Evolutionary conservation across 2,797 vertebrate genomes (phyloP).

Genomic region (Morus bassanus): DNA sequence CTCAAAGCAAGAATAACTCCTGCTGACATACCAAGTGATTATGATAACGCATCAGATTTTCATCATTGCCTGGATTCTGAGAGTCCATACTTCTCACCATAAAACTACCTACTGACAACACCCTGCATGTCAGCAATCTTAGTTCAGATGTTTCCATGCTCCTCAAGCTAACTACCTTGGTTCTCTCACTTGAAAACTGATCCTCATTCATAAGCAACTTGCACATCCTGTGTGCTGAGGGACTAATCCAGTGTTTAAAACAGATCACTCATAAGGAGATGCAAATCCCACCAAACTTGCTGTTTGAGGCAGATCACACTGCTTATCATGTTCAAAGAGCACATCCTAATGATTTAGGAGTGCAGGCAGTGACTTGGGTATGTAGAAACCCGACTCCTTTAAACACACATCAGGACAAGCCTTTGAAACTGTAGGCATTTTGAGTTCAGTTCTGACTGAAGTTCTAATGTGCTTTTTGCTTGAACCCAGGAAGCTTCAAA

Average conservation of each 20-base stretch:
- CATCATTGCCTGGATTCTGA: neutral
- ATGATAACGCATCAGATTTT: neutral
- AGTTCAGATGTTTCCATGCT: neutral
- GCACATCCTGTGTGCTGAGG: neutral
- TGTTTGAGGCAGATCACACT: neutral
- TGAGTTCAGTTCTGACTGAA: neutral
- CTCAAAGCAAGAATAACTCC: neutral
- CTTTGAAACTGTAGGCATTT: neutral
- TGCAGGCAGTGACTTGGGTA: neutral
- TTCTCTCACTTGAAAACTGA: neutral
- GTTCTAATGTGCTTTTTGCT: neutral
- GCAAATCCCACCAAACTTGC: neutral
- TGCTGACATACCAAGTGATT: neutral
- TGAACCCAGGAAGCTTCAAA: neutral
- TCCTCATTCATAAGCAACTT: neutral
- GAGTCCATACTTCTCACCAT: neutral
- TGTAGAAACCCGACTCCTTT: neutral
- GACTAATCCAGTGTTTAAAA: neutral
- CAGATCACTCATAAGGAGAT: rapidly evolving
- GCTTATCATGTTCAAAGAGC: neutral
- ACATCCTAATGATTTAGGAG: neutral
- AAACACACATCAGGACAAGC: neutral
- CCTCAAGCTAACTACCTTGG: neutral
- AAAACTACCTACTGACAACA: neutral
- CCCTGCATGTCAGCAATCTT: neutral